Evolutionary conservation across 1,140 invertebrate genomes (phyloP).

Genomic region (Drosophila lowei): DNA sequence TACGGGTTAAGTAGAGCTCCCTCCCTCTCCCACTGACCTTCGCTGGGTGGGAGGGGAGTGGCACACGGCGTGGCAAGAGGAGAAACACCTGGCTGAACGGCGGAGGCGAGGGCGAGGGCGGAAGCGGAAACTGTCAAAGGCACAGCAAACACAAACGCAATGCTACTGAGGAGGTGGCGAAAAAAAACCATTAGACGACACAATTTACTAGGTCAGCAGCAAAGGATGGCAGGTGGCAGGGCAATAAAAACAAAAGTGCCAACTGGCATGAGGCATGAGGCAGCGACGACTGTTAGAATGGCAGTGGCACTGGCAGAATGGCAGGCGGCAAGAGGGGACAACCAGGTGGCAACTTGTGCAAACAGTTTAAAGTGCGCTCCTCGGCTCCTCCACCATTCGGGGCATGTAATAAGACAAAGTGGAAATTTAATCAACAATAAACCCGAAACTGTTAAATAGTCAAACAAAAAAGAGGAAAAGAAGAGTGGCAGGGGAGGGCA

Average conservation of each 20-base stretch:
- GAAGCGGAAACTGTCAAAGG: constrained; percentile 78
- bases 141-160: constrained; percentile 54
- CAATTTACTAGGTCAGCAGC: constrained; percentile 69
- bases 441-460: constrained; percentile 54
- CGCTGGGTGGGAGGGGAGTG: constrained; percentile 13
- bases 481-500: background rate
- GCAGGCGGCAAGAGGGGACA: constrained; percentile 18
- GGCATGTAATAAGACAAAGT: constrained; percentile 51
- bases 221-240: constrained; percentile 54
- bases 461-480: constrained; percentile 34
- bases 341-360: constrained; percentile 43
- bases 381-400: background rate
- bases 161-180: constrained; percentile 13
- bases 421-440: constrained; percentile 74
- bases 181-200: constrained; percentile 69
- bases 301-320: constrained; percentile 23
- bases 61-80: constrained; percentile 13
- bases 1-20: constrained; percentile 11
- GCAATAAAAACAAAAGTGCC: constrained; percentile 61
- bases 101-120: constrained; percentile 26
- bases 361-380: constrained; percentile 64
- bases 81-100: constrained; percentile 43
- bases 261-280: constrained; percentile 27
- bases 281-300: constrained; percentile 19
- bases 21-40: constrained; percentile 4